Conservation (phyloP, 2,888 invertebrate genomes). For the Drosophila buzzatii region DNA sequence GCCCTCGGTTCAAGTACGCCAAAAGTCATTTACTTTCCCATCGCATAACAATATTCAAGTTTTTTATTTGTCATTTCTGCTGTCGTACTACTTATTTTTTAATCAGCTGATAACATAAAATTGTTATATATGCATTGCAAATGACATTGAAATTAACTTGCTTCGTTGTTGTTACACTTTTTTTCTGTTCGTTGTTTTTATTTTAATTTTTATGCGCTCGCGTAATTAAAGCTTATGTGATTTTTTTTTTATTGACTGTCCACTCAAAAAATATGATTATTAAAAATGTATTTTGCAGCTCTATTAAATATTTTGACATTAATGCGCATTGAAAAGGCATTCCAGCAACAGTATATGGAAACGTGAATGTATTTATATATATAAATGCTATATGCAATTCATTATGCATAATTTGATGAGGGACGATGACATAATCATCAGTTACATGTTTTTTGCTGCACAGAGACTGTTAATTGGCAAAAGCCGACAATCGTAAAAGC, state of each 20-base stretch:
- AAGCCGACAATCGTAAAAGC: slow-evolving; percentile 22
- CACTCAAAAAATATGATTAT: slow-evolving; percentile 28
- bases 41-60: slow-evolving; percentile 2
- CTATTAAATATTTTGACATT: slow-evolving; percentile 53
- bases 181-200: not conserved
- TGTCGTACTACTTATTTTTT: slow-evolving; percentile 21
- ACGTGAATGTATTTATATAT: not conserved
- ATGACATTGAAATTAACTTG: slow-evolving; percentile 45
- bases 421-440: slow-evolving; percentile 55
- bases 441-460: slow-evolving; percentile 17
- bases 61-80: slow-evolving; percentile 18
- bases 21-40: slow-evolving; percentile 18
- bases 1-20: not conserved
- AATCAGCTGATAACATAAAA: slow-evolving; percentile 28
- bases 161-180: not conserved
- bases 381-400: slow-evolving; percentile 21
- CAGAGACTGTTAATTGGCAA: slow-evolving; percentile 33
- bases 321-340: slow-evolving; percentile 50
- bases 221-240: slow-evolving; percentile 37
- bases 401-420: slow-evolving; percentile 35
- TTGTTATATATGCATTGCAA: slow-evolving; percentile 46
- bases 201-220: slow-evolving; percentile 4
- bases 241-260: slow-evolving; percentile 38
- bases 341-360: no score
- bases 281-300: slow-evolving; percentile 24